Evolutionary conservation across 2,888 invertebrate species (phyloP), one percentile per base, ranked within the genome.

Genomic region (Phania funesta): DNA sequence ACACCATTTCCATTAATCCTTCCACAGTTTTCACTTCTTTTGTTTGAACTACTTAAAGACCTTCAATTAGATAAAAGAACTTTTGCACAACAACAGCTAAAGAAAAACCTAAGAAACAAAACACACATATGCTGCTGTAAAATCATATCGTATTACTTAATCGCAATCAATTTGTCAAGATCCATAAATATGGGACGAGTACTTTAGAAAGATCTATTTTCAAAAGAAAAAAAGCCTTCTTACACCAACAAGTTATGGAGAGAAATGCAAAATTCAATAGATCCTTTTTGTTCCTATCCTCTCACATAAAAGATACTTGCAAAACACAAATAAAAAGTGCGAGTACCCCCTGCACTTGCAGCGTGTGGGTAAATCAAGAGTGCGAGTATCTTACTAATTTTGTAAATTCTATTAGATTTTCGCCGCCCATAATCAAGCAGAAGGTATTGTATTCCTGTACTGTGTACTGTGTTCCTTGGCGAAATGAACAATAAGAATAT

Each of bases 81-180:
- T 67, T 68, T 60, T 50, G 29, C 20, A 32, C 38, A 54, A 58
- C n/a, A 29, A 32, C n/a, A 50, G 29, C 29, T 18, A 29, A 13
- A 60, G 46, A 32, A 13, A 50, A 32, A 13, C 4, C 18, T 46
- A 1, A 29, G 22, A 29, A 46, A 29, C 24, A 41, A 58, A 52
- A 44, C n/a, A n/a, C n/a, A n/a, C n/a, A 26, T 32, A 29, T 76
- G 44, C 60, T 76, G 67, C 44, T 50, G 67, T 41, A 35, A 65
- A 78, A 56, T 64, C 48, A 78, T 82, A 82, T 82, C 82, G 75
- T 56, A 82, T 82, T 82, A 82, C 82, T 70, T 78, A 78, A 82
- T 82, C 82, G 78, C 82, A 82, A 82, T 82, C 78, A 82, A 75
- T 82, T 82, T 82, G 74, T 65, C 75, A 78, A 65, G 70, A 78